phyloP scores from a whole-genome alignment of 2,797 vertebrate genomes.

The Decapterus maruadsi region DNA sequence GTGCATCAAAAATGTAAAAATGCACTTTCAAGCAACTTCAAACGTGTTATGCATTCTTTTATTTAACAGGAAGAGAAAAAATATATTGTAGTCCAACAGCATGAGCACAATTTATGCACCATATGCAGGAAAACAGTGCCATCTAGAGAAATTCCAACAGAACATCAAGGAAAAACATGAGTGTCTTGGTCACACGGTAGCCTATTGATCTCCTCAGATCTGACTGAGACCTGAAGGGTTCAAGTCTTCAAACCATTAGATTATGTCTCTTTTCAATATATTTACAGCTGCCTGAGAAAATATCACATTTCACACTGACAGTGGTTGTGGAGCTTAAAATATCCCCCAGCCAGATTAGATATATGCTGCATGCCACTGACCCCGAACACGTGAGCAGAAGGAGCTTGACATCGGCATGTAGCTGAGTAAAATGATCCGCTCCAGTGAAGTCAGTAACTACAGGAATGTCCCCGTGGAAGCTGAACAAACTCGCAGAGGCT shows the following conservation, averaged over 20 bases:
- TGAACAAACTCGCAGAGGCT: not conserved
- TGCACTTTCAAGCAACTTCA: not conserved
- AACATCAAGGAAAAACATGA: not conserved
- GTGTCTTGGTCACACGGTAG: not conserved
- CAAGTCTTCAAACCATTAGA: not conserved
- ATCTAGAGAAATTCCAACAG: slow-evolving; percentile 22
- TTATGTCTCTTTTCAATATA: not conserved
- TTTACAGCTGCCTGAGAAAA: not conserved
- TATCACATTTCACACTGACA: not conserved
- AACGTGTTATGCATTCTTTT: not conserved
- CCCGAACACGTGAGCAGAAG: not conserved
- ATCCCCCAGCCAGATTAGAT: slow-evolving; percentile 2
- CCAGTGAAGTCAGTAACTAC: not conserved
- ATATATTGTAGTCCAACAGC: not conserved
- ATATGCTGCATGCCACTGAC: not conserved
- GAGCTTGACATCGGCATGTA: not conserved
- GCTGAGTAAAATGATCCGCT: slow-evolving; percentile 11
- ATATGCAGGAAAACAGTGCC: slow-evolving; percentile 37
- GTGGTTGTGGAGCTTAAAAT: not conserved
- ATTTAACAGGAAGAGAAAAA: not conserved
- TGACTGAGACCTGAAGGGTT: not conserved
- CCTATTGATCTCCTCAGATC: not conserved
- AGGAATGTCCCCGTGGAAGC: not conserved
- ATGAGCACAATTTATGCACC: not conserved
- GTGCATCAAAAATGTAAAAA: not conserved